phyloP scores from a whole-genome alignment of 2,113 vertebrate species.

The Penelope pileata region DNA sequence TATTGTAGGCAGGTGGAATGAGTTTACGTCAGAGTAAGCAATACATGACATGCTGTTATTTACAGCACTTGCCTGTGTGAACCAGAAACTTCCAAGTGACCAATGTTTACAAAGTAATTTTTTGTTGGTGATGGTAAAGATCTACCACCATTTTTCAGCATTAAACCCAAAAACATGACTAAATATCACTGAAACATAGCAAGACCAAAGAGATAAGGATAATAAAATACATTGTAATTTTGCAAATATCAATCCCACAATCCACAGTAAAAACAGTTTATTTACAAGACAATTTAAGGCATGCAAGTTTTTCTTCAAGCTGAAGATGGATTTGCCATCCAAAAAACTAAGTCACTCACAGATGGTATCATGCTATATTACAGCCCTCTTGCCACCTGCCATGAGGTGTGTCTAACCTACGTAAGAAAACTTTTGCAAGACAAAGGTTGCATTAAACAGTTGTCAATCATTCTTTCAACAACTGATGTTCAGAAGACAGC shows the following conservation, averaged over 20 bases:
- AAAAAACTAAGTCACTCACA: not conserved
- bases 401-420: conserved; percentile 21
- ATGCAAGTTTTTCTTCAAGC: not conserved
- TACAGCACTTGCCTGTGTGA: not conserved
- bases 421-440: conserved; percentile 12
- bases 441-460: not conserved
- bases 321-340: not conserved
- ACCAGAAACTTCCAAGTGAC: not conserved
- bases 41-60: not conserved
- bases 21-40: not conserved
- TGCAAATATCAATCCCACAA: not conserved
- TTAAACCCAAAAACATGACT: not conserved
- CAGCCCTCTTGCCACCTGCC: not conserved
- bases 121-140: not conserved
- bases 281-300: not conserved
- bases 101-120: not conserved
- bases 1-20: not conserved
- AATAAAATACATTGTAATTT: not conserved
- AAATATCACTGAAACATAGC: not conserved
- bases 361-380: not conserved
- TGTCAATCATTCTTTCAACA: not conserved
- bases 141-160: not conserved
- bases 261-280: not conserved
- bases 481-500: not conserved
- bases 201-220: not conserved